Conservation (phyloP, 2,797 vertebrate genomes). For the Setipinna tenuifilis region DNA sequence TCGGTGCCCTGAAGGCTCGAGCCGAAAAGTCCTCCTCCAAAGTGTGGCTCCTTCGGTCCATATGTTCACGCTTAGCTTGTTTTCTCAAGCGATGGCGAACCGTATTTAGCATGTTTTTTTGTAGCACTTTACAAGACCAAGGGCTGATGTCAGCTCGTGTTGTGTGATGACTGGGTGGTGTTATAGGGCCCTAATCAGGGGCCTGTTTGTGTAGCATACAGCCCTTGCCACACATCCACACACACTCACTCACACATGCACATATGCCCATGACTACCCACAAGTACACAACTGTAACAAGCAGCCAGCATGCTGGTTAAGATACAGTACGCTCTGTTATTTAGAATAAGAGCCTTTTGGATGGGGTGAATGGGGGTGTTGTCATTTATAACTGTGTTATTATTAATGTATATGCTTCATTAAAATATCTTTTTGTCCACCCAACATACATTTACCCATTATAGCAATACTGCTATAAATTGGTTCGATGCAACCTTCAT, state of each 20-base stretch:
- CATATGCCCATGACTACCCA: background rate
- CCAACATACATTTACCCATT: background rate
- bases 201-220: background rate
- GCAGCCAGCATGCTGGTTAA: background rate
- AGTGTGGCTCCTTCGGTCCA: background rate
- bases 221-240: background rate
- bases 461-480: background rate
- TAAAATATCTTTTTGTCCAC: background rate
- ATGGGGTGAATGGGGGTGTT: background rate
- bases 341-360: background rate
- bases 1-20: background rate
- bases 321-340: background rate
- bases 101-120: background rate
- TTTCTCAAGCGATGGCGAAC: background rate
- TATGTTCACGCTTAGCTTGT: constrained; percentile 19
- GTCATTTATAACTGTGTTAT: background rate
- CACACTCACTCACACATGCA: background rate
- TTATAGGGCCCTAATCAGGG: constrained; percentile 6
- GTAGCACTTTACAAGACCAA: background rate
- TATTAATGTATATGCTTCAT: background rate
- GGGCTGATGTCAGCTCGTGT: constrained; percentile 11
- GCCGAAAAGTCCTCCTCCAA: background rate
- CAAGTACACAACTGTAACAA: background rate
- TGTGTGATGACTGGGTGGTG: constrained; percentile 13
- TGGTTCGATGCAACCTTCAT: background rate